Base-by-base conservation (phyloP, 2,797 vertebrate species). In the Columba guinea region DNA sequence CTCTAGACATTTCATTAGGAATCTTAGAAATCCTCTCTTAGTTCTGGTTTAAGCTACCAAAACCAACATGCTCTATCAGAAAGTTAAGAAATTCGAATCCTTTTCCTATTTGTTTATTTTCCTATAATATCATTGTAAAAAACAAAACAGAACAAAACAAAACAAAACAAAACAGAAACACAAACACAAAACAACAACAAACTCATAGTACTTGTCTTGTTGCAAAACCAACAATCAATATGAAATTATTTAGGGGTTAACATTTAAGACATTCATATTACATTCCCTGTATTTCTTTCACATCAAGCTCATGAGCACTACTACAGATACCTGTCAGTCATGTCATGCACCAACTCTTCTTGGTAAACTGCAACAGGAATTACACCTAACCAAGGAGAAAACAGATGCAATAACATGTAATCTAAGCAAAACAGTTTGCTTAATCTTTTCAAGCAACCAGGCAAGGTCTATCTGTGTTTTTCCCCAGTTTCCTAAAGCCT, bases 241-340 rank as follows among this genome's bases (percentile, higher is more conserved):
- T 21, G 41, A 49, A 73, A 69, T 76, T 59, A 73, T 41, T 58
- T 52, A 59, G 9, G 3, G 1, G 1, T 28, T 68, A 81, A 58
- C 2, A 44, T 64, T 78, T 46, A 24, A 75, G 51, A 46, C 71
- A 55, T 27, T 56, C 39, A 32, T 44, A 3, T 51, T 48, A 41
- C 3, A 9, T 44, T 9, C 2, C 17, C 23, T 9, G 19, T 41
- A 26, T 64, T 75, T 56, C 48, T 77, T 76, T 41, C 49, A 37
- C 13, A 81, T 56, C 1, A 9, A 34, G 5, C 11, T 80, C 5
- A 0, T 19, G 10, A 75, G 4, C 2, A 0, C 27, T 84, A 6
- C 34, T 63, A 23, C 8, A 37, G 15, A 19, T 46, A 19, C 6
- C 12, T 49, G 1, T 27, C 39, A 76, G 8, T 24, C n/a, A 27